Conservation (phyloP, 92 coral and sea anemone genomes). For the Pocillopora grandis region DNA sequence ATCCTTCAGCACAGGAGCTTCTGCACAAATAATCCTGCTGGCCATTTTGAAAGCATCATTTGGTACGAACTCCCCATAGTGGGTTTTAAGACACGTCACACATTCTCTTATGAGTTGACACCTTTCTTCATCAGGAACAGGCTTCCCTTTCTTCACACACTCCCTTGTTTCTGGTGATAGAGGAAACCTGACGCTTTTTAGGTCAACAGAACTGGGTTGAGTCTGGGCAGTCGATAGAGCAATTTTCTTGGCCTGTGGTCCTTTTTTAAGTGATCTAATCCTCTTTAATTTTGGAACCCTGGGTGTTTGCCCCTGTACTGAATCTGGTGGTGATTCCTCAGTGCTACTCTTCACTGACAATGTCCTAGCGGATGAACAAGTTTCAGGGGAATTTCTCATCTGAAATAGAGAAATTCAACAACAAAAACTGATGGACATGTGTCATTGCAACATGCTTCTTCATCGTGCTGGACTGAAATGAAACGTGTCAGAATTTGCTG, state of each 20-base stretch:
- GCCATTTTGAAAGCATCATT: conserved; percentile 27
- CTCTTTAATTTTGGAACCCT: conserved; percentile 16
- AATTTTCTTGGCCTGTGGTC: neutral
- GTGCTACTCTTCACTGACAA: conserved; percentile 8
- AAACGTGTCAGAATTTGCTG: neutral
- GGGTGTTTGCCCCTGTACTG: conserved; percentile 4
- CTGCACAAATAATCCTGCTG: conserved; percentile 28
- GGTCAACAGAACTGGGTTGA: neutral
- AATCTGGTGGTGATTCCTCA: conserved; percentile 1
- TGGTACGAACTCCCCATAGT: conserved; percentile 30
- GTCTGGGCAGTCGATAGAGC: neutral
- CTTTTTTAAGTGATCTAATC: neutral
- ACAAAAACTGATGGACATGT: neutral
- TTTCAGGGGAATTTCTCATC: neutral
- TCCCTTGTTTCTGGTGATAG: conserved; percentile 25
- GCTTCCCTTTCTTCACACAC: conserved; percentile 24
- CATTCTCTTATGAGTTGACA: conserved; percentile 34
- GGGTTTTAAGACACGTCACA: conserved; percentile 47
- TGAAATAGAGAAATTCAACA: conserved; percentile 16
- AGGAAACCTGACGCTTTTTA: conserved; percentile 19
- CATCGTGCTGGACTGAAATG: neutral
- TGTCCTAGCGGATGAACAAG: conserved; percentile 27
- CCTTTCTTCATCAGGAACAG: conserved; percentile 11
- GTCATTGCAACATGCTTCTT: neutral
- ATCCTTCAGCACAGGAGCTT: conserved; percentile 39